Base-by-base conservation (phyloP, 2,113 vertebrate genomes). In the Sander lucioperca region DNA sequence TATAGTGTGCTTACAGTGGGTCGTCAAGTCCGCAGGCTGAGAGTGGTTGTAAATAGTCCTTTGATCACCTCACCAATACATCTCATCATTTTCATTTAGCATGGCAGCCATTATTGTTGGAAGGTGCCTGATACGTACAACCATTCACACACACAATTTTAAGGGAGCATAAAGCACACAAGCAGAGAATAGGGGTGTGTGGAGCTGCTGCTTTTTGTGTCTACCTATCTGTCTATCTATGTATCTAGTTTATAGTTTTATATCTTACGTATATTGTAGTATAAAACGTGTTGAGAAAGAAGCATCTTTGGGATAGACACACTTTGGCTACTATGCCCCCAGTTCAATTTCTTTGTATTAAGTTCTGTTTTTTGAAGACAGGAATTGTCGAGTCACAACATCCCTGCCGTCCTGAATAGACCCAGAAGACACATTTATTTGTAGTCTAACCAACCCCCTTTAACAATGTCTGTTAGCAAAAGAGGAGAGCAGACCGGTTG, bases 21-120 rank as follows among this genome's bases (percentile, higher is more conserved):
- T 92, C 90, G 81, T 92, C 89, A 92, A 88, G 90, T 90, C 89
- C 63, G 70, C 87, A 73, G 88, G 77, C 86, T 86, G 88, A 90
- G 89, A 91, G 91, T 93, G 89, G 92, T 85, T 91, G 85, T 94
- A 94, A 93, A 93, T 92, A 93, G 82, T 83, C 90, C 85, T 94
- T 92, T 94, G 92, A 94, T 94, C 93, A 93, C 89, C 87, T 80
- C 84, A 75, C 77, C 88, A 87, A 86, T 87, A 86, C 75, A 86
- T 91, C 90, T 90, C 91, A 92, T 93, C 90, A 89, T 89, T 92
- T 79, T 90, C 83, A 39, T 92, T 91, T 87, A 88, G 89, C 86
- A 89, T 89, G 87, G 88, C 89, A 88, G 86, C 85, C 82, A 92
- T 90, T 92, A 91, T 89, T 74, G 80, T 86, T 86, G 80, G 74